These are phyloP conservation scores for Dasyurus viverrinus DNA, from an alignment of 2,113 vertebrate genomes.

Conservation along the genomic window DNA sequence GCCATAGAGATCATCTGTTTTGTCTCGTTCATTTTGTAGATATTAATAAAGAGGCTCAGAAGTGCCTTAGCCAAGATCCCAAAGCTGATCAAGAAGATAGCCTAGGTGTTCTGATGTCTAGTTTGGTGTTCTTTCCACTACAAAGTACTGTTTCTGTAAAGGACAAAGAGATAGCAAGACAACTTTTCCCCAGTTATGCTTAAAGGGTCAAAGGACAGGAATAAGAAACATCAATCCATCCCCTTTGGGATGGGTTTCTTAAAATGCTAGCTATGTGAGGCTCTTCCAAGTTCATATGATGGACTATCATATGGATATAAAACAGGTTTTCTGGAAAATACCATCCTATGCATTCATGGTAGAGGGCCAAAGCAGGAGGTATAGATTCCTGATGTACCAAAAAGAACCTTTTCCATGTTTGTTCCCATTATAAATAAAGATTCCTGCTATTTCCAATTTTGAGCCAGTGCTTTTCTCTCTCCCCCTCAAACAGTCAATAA, in stretches of 20 bases:
- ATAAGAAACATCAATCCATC: not conserved
- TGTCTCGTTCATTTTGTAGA: not conserved
- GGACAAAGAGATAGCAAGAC: not conserved
- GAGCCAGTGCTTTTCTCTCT: not conserved
- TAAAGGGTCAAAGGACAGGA: not conserved
- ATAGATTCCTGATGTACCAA: not conserved
- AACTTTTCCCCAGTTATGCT: not conserved
- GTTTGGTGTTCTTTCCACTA: not conserved
- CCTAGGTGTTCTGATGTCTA: not conserved
- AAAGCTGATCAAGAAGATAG: not conserved
- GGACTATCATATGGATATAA: not conserved
- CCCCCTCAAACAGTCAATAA: not conserved
- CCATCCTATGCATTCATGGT: not conserved
- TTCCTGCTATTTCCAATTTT: not conserved
- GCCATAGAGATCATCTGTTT: not conserved
- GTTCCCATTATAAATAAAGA: not conserved
- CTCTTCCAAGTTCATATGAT: not conserved
- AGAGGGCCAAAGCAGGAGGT: not conserved
- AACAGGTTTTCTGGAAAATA: not conserved
- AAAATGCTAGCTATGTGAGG: not conserved
- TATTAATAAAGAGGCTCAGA: not conserved
- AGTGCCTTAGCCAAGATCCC: not conserved
- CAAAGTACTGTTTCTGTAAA: not conserved
- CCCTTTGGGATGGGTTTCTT: not conserved
- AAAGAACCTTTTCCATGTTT: not conserved